Base-by-base conservation (phyloP, 2,888 invertebrate genomes). In the Erebia palarica region DNA sequence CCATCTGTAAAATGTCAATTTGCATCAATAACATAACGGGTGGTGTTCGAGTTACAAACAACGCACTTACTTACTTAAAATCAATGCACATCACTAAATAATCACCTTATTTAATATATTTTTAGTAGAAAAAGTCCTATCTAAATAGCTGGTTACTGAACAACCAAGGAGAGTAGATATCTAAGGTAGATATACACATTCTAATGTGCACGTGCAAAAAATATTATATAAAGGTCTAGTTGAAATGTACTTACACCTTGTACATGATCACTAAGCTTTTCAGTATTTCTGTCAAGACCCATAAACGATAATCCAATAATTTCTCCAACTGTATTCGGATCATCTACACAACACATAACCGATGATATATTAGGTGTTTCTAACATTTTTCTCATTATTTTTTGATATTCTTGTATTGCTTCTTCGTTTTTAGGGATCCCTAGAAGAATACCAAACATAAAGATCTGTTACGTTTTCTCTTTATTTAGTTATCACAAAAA, bases 221-320 rank as follows among this genome's bases (percentile, higher is more conserved):
- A 7, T 36, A 36, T 36, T 36, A 7, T 1, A 7, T 36, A 36
- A 36, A 36, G 36, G 36, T 36, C 7, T 36, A 36, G 36, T 36
- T 36, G 36, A 36, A 36, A 7, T 7, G 5, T n/a, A n/a, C 68
- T 72, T 74, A 78, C 78, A 60, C 71, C 42, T 13, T 76, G 27
- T 58, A 75, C 55, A 36, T 73, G 47, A 7, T 78, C 76, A 4
- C 74, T 72, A n/a, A 74, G 13, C 13, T 78, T 75, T 9, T 78
- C 68, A 68, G 69, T 58, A 11, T 75, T 76, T 0, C 70, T 75
- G 7, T 58, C 64, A 5, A 84, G 27, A 4, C 64, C 18, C 73
- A 84, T 70, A 14, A 80, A 69, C 10, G 81, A 79, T 10, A 80
- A 82, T 5, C 83, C 87, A 42, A 84, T 66, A 2, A 86, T 75